Conservation (phyloP, 1,140 invertebrate genomes). For the Drosophila ananassae region DNA sequence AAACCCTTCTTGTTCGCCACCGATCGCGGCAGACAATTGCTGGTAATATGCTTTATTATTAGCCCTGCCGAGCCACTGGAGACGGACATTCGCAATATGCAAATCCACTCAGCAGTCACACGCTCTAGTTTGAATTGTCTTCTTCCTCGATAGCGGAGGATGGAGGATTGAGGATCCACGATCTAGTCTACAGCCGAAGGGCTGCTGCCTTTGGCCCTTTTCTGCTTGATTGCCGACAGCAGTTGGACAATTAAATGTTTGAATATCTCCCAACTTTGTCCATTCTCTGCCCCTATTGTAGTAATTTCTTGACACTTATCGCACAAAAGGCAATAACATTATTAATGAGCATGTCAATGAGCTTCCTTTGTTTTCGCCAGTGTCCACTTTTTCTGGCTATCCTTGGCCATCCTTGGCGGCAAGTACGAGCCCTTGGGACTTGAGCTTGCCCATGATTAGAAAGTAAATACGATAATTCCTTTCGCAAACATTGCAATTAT, state of each 20-base stretch:
- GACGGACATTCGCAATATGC: conserved; percentile 63
- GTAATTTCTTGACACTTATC: conserved; percentile 82
- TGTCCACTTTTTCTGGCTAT: conserved; percentile 32
- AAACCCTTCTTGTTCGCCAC: conserved; percentile 24
- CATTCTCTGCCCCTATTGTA: conserved; percentile 60
- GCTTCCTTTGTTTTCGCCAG: conserved; percentile 64
- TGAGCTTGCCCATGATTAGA: conserved; percentile 24
- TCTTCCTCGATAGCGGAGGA: conserved; percentile 41
- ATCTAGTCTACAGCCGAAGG: neutral
- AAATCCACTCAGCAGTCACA: conserved; percentile 81
- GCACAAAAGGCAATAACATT: conserved; percentile 83
- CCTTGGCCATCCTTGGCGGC: conserved; percentile 36
- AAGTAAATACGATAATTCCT: conserved; percentile 9
- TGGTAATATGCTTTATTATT: conserved; percentile 82
- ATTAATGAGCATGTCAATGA: conserved; percentile 83
- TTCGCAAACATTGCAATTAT: conserved; percentile 10
- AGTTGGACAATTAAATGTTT: conserved; percentile 80
- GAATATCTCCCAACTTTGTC: conserved; percentile 56
- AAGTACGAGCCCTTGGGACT: conserved; percentile 28
- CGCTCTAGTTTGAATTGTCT: conserved; percentile 82
- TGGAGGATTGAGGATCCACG: neutral
- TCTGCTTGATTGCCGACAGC: conserved; percentile 72
- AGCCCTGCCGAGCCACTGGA: conserved; percentile 63
- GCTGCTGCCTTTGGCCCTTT: conserved; percentile 49
- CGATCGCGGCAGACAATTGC: conserved; percentile 64